Conservation (phyloP, 2,797 vertebrate species). For the Lepilemur septentrionalis region DNA sequence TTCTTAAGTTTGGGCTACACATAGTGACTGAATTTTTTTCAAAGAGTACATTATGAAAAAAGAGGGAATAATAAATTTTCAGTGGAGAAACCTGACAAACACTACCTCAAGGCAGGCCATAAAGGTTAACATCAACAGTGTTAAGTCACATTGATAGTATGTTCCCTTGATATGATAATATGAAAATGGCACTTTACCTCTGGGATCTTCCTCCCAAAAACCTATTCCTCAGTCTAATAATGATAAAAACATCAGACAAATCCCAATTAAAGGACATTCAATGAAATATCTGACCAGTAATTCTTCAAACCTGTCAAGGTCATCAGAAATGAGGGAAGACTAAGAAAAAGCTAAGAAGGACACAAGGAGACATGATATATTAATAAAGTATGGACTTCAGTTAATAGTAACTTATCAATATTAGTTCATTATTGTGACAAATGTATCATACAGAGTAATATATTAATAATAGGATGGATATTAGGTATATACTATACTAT, state of each 20-base stretch:
- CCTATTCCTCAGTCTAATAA: background rate
- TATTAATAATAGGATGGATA: background rate
- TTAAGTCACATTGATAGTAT: background rate
- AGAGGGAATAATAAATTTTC: background rate
- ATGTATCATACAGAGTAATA: background rate
- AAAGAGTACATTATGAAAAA: background rate
- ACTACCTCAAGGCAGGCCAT: background rate
- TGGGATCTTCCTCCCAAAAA: background rate
- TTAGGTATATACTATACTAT: background rate
- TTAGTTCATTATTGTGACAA: background rate
- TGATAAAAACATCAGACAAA: background rate
- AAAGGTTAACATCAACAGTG: background rate
- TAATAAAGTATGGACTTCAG: background rate
- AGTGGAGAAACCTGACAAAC: background rate
- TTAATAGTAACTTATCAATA: background rate
- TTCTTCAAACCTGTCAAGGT: background rate
- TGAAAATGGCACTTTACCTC: background rate
- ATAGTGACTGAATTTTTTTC: background rate
- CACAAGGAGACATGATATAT: background rate
- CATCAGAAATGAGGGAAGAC: background rate
- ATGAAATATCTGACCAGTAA: background rate
- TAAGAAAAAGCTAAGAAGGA: background rate
- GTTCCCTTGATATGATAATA: background rate
- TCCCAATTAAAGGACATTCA: background rate
- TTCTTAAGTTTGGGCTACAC: background rate